These are phyloP conservation scores for Oceanodroma leucorhoa DNA, from an alignment of 2,797 vertebrate genomes.

Conservation along the genomic window DNA sequence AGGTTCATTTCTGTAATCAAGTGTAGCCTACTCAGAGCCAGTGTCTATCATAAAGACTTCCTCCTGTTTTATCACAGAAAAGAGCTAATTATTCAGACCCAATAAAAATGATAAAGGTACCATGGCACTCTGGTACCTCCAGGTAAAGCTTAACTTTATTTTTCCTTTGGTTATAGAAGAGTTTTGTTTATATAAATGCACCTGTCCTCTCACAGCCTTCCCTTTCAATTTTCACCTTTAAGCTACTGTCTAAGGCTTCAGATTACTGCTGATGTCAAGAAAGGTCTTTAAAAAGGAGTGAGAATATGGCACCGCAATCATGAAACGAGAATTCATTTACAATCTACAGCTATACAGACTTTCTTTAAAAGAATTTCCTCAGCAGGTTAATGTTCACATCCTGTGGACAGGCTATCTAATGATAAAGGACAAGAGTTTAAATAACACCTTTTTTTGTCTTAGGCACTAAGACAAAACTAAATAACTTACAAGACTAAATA, in stretches of 20 bases:
- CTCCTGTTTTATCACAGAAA: not conserved
- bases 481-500: not conserved
- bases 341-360: not conserved
- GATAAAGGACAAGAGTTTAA: constrained; percentile 19
- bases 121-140: not conserved
- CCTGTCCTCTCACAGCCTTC: not conserved
- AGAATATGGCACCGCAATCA: not conserved
- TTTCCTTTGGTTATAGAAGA: not conserved
- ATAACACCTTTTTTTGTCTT: not conserved
- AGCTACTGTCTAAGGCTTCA: not conserved
- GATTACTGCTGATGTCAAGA: not conserved
- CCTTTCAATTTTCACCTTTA: not conserved
- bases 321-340: not conserved
- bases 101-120: not conserved
- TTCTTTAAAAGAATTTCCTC: not conserved
- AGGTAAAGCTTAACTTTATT: not conserved
- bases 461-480: not conserved
- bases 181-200: not conserved
- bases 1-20: not conserved
- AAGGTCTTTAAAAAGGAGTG: not conserved
- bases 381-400: not conserved
- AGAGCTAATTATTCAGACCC: not conserved
- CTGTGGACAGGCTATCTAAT: not conserved
- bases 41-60: not conserved
- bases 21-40: not conserved